Base-by-base conservation (phyloP, 2,888 invertebrate genomes). In the Epirrita christyi region DNA sequence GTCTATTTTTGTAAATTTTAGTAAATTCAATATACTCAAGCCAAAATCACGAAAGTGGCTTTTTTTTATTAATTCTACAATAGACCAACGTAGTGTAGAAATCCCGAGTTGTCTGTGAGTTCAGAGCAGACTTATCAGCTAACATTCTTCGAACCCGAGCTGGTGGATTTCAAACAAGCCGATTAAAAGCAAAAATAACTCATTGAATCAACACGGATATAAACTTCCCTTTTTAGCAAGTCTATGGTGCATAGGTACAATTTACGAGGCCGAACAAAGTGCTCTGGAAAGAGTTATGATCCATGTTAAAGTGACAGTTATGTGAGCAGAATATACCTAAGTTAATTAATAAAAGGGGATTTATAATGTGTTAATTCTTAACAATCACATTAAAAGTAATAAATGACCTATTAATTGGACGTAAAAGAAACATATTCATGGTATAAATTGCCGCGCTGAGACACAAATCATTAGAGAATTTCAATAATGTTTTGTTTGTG, bases 231-330 rank as follows among this genome's bases (percentile, higher is more conserved):
- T 76, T 73, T 40, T 29, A 48, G 40, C 44, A 49, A 53, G 48
- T 53, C 46, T 27, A 36, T 28, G 53, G 8, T 41, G 52, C 43
- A 72, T 75, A 70, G 72, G 65, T 72, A 76, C 80, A 76, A 76
- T 81, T 72, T 21, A 21, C 21, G 21, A 21, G 21, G 4, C 2
- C 21, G 21, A 21, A 21, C 21, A 21, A 21, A 21, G 21, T 21
- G 71, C 72, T 70, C 72, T 68, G 64, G 66, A 76, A 83, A 82
- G 85, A 88, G 74, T 81, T 86, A 87, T 86, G 75, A 70, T n/a
- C 71, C 70, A 78, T 82, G 80, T 85, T 79, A 80, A 79, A 78
- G 73, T 85, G 91, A 89, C 90, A 78, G 81, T 89, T 81, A 89
- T 86, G 83, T 85, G 81, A 72, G 74, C 71, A 80, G 71, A 72